Evolutionary conservation across 1,140 invertebrate genomes (phyloP), one percentile per base, ranked within the genome.

Genomic region (Tetragnatha versicolor): DNA sequence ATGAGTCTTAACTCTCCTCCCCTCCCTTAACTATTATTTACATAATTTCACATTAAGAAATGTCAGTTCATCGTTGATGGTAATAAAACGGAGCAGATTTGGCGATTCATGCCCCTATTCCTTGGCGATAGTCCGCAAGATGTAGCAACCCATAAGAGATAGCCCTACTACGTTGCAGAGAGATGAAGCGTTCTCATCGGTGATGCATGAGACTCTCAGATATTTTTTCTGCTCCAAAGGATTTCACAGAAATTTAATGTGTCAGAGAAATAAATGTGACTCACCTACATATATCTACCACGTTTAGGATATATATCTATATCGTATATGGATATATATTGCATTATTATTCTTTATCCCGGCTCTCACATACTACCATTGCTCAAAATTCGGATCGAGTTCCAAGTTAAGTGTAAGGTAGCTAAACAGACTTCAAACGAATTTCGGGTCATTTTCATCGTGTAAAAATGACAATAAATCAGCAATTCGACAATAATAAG

Each of bases 181-280:
- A 69, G 76, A 79, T 79, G 76, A 79, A 68, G 63, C 65, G 39
- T 69, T 47, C 76, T 79, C 76, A 79, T 79, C 76, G 76, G 12
- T 79, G 76, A 79, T 79, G 76, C 76, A 79, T 79, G 76, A 79
- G 76, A 58, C 63, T 58, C 61, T 68, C 51, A 79, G 75, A 68
- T 68, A 79, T 79, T 79, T 79, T 78, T 79, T 69, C 51, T 79
- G 63, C 65, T 79, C 65, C 76, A 61, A 47, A 69, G 76, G 63
- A 79, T 79, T 79, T 79, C 65, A 69, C 76, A 79, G 76, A 79
- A 79, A 79, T 79, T 79, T 79, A 79, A 79, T 68, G 76, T 79
- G 76, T 79, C 76, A 79, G 39, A 58, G 63, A 79, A 77, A 77
- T 77, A 68, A 79, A 79, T 79, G 76, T 68, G 65, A 68, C 63